Evolutionary conservation across 2,888 invertebrate species (phyloP).

Genomic region (Glyphotaelius pellucidus): DNA sequence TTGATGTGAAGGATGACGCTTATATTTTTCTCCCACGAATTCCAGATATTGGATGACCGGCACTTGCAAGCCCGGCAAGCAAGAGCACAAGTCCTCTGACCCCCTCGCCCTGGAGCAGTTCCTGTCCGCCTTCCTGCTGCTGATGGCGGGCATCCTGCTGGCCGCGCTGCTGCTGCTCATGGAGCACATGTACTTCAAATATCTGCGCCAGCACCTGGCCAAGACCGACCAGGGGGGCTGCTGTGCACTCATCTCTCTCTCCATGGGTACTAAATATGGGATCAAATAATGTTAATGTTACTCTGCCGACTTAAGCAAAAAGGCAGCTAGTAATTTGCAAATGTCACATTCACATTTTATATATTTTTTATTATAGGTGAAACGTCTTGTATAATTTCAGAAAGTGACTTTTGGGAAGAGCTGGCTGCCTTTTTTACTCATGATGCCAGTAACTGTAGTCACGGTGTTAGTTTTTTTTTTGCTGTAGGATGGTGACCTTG

Average conservation of each 20-base stretch:
- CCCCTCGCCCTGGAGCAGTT: constrained; percentile 96
- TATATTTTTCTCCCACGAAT: background rate
- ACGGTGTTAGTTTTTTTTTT: background rate
- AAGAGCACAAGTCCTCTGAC: constrained; percentile 94
- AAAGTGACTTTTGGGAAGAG: no score
- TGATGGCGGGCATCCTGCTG: constrained; percentile 95
- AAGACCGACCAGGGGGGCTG: constrained; percentile 94
- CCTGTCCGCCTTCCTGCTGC: constrained; percentile 95
- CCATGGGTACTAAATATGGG: constrained; percentile 81
- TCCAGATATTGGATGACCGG: constrained; percentile 97
- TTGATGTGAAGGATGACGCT: background rate
- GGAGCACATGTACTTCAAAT: constrained; percentile 97
- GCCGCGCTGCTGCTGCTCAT: constrained; percentile 91
- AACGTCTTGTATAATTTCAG: no score
- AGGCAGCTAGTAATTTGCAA: no score
- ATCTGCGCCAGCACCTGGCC: constrained; percentile 91
- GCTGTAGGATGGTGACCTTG: background rate
- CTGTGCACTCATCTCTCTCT: constrained; percentile 94
- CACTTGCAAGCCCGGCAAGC: constrained; percentile 93
- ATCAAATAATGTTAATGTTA: background rate
- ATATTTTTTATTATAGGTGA: no score
- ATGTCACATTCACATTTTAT: no score
- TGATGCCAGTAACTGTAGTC: background rate
- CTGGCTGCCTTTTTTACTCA: no score
- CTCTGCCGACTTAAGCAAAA: no score